phyloP scores from a whole-genome alignment of 2,888 invertebrate species.

The Polyploca ridens region DNA sequence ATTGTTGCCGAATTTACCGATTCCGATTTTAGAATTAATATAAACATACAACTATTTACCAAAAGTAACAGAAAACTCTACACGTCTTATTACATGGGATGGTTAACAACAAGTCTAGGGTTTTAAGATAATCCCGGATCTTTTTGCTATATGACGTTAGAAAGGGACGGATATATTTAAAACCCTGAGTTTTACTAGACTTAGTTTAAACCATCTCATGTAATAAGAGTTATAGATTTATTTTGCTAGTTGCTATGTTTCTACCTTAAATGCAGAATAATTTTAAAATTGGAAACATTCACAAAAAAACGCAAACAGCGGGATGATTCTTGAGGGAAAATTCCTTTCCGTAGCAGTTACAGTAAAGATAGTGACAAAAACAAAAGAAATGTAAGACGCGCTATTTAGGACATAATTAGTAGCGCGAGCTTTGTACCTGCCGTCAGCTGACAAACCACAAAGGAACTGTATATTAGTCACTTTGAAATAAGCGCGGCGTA shows the following conservation, averaged over 20 bases:
- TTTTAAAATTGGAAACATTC: not conserved
- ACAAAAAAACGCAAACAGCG: not conserved
- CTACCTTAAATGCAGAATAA: not conserved
- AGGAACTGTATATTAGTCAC: slow-evolving; percentile 48
- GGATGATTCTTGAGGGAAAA: not conserved
- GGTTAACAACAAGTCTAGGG: too few species aligned
- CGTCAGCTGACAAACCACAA: slow-evolving; percentile 31
- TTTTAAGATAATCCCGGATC: too few species aligned
- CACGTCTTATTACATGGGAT: too few species aligned
- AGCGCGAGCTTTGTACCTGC: slow-evolving; percentile 22
- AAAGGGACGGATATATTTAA: too few species aligned
- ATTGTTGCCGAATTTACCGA: not conserved
- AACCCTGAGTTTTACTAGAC: too few species aligned
- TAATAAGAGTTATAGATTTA: too few species aligned
- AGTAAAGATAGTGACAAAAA: not conserved
- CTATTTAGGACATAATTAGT: slow-evolving; percentile 33
- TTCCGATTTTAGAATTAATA: not conserved
- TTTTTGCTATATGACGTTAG: too few species aligned
- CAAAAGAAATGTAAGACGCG: slow-evolving; percentile 15
- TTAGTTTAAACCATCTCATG: too few species aligned
- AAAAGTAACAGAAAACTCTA: too few species aligned
- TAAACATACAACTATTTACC: too few species aligned
- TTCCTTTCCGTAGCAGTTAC: not conserved
- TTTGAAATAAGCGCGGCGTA: slow-evolving; percentile 32
- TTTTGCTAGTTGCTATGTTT: too few species aligned